Evolutionary conservation across 2,113 vertebrate genomes (phyloP).

Genomic region (Tringa solitaria): DNA sequence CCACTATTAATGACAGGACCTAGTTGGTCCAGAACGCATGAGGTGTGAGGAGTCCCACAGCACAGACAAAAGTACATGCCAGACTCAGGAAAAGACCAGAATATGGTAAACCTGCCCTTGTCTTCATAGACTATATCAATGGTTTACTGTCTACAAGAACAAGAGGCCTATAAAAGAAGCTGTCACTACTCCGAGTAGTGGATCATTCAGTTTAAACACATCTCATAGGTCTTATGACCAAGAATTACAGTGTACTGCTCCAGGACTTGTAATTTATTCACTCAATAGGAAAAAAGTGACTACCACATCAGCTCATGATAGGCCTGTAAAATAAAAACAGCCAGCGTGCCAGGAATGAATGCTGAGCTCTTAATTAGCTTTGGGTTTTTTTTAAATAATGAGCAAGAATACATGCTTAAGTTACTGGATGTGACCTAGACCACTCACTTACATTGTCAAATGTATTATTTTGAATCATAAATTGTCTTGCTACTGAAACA

Average conservation of each 20-base stretch:
- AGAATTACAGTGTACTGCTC: not conserved
- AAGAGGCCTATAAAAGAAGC: not conserved
- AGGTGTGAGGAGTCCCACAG: not conserved
- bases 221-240: not conserved
- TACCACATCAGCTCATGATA: not conserved
- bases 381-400: not conserved
- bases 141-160: not conserved
- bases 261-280: not conserved
- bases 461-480: not conserved
- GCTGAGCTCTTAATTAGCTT: not conserved
- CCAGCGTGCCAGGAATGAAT: not conserved
- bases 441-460: not conserved
- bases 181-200: not conserved
- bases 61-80: not conserved
- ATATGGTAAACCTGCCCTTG: not conserved
- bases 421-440: not conserved
- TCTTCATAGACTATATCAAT: not conserved
- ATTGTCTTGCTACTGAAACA: not conserved
- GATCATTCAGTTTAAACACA: not conserved
- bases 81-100: not conserved
- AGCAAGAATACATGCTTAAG: not conserved
- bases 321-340: conserved; percentile 3
- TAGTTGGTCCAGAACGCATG: not conserved
- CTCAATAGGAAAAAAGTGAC: not conserved
- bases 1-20: not conserved